Conservation (phyloP, 1,140 invertebrate genomes). For the Pseudomyrmex cubaensis region DNA sequence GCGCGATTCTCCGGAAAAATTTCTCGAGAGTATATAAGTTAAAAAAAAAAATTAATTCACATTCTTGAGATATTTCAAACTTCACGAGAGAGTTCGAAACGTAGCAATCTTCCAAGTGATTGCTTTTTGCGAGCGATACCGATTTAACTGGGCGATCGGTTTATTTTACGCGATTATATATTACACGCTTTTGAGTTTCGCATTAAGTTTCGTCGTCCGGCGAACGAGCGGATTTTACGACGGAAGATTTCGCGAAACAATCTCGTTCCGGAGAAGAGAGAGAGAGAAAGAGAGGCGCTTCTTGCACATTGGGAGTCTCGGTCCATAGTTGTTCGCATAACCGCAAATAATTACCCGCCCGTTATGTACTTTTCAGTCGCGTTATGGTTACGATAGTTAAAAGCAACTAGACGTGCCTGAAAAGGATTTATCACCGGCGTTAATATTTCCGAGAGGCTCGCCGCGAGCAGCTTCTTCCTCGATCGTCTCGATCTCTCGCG, state of each 20-base stretch:
- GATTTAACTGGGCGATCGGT: neutral
- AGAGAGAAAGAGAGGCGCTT: conserved; percentile 58
- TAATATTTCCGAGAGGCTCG: conserved; percentile 22
- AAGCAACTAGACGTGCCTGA: conserved; percentile 62
- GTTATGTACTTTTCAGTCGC: conserved; percentile 65
- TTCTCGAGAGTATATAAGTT: too few relatives aligned
- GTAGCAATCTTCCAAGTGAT: conserved; percentile 6
- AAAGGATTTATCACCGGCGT: conserved; percentile 68
- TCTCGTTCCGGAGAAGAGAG: conserved; percentile 41
- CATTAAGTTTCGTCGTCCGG: conserved; percentile 51
- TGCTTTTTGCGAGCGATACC: too few relatives aligned
- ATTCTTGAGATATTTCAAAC: too few relatives aligned
- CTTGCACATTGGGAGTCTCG: conserved; percentile 41
- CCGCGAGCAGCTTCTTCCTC: conserved; percentile 26
- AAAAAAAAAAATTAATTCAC: too few relatives aligned
- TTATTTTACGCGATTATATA: conserved; percentile 55
- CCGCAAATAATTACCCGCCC: conserved; percentile 68
- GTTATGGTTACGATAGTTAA: conserved; percentile 70
- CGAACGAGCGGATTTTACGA: conserved; percentile 58
- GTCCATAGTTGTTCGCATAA: conserved; percentile 65
- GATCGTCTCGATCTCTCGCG: neutral
- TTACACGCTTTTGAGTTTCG: conserved; percentile 46
- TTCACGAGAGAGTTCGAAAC: neutral
- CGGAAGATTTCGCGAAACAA: conserved; percentile 67
- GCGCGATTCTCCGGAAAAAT: too few relatives aligned